These are phyloP conservation scores for Delichon dasypus DNA, from an alignment of 2,797 vertebrate species.

Conservation along the genomic window DNA sequence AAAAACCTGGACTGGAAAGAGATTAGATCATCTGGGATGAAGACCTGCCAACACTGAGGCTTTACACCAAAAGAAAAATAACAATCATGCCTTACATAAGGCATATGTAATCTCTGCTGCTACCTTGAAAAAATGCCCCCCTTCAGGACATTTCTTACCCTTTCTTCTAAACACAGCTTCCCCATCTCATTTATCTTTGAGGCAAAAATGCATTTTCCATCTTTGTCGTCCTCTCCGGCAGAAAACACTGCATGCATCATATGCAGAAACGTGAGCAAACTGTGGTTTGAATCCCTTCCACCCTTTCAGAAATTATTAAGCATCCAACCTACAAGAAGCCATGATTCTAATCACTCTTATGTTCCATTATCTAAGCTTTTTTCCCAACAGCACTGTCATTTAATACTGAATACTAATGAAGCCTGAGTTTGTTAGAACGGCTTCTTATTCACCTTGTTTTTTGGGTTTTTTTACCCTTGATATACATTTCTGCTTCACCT, in stretches of 20 bases:
- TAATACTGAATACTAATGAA: background rate
- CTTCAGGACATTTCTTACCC: slow-evolving; percentile 1
- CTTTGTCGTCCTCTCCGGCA: background rate
- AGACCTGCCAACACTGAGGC: slow-evolving; percentile 36
- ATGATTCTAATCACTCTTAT: background rate
- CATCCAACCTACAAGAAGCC: background rate
- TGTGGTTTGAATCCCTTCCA: slow-evolving; percentile 22
- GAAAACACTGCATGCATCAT: background rate
- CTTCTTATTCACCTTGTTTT: background rate
- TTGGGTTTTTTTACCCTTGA: background rate
- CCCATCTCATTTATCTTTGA: background rate
- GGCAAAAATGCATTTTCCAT: background rate
- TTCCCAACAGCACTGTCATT: background rate
- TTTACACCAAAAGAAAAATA: slow-evolving; percentile 39
- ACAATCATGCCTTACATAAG: slow-evolving; percentile 43
- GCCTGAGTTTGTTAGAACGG: background rate
- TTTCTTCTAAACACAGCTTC: background rate
- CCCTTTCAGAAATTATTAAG: background rate
- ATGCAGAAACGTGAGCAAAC: background rate
- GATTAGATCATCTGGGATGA: slow-evolving; percentile 63
- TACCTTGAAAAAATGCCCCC: background rate
- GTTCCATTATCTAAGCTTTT: background rate
- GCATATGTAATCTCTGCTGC: slow-evolving; percentile 3
- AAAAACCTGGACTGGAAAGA: slow-evolving; percentile 54
- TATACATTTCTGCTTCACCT: background rate